Evolutionary conservation across 2,888 invertebrate species (phyloP), one percentile per base, ranked within the genome.

Genomic region (Dicyrtomina minuta): DNA sequence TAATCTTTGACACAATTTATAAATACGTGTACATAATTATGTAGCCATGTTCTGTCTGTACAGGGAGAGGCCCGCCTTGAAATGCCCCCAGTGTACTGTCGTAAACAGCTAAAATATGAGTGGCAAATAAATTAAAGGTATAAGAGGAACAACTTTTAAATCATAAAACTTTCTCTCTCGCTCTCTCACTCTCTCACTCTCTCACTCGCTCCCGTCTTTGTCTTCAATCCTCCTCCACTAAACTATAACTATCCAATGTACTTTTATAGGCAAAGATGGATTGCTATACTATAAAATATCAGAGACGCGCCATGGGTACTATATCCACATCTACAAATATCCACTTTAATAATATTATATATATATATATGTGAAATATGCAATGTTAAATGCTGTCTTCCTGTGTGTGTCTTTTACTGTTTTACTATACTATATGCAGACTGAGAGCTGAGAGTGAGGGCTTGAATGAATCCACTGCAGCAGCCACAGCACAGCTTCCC

Each of bases 1-100:
- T 62, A 62, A 62, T 62, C 62, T 62, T 62, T 62, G 62, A 62
- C 62, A 62, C 62, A 62, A 62, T 62, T 62, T 46, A 49, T 62
- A 51, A 62, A 62, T 51, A 62, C 46, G 33, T 62, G 62, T 22
- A 51, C 13, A 46, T 22, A 46, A n/a, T n/a, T n/a, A 33, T 33
- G 33, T 33, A 33, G 33, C 33, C 33, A 8, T 8, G 4, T 3
- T 33, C 4, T 33, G 8, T 3, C 33, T 33, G 33, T 3, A 33
- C 33, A 5, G 8, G 3, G 8, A 3, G 8, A 8, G 33, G 3
- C 20, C 20, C 17, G 20, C 20, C n/a, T 22, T 12, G 12, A 4
- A 46, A 12, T 24, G 17, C 51, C 51, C 51, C 17, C 10, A 22
- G 17, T 24, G 10, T 17, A 51, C 51, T n/a, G 10, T 51, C 22